Evolutionary conservation across 2,888 invertebrate species (phyloP).

Genomic region (Notodonta dromedarius): DNA sequence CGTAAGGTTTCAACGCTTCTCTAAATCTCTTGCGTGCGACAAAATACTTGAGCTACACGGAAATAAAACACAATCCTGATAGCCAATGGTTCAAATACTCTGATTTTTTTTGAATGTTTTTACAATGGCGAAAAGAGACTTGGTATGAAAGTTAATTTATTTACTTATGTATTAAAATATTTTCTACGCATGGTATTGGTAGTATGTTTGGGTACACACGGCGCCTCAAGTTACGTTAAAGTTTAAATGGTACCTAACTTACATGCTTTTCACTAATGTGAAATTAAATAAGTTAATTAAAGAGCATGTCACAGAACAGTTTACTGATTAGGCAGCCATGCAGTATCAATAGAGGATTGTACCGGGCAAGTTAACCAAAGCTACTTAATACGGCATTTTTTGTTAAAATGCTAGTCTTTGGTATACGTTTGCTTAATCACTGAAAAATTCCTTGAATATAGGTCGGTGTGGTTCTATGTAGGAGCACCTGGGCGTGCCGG

Average conservation of each 20-base stretch:
- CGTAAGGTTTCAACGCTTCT: constrained; percentile 96
- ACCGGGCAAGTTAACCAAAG: constrained; percentile 28
- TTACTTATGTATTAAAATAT: background rate
- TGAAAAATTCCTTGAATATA: constrained; percentile 39
- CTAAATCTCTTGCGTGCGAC: constrained; percentile 96
- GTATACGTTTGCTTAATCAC: constrained; percentile 21
- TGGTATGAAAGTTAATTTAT: background rate
- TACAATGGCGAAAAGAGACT: background rate
- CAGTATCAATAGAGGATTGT: constrained; percentile 27
- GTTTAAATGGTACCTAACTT: constrained; percentile 7
- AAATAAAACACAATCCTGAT: constrained; percentile 74
- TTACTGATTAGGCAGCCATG: constrained; percentile 44
- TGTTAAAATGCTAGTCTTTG: constrained; percentile 16
- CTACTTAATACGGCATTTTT: constrained; percentile 19
- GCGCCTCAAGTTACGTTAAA: background rate
- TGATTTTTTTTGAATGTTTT: background rate
- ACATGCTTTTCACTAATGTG: constrained; percentile 9
- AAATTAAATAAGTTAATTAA: constrained; percentile 8
- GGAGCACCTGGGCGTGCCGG: background rate
- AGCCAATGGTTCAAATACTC: constrained; percentile 38
- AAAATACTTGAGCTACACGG: constrained; percentile 92
- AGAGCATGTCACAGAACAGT: constrained; percentile 12
- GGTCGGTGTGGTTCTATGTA: constrained; percentile 9
- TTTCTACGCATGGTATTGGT: background rate
- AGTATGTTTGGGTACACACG: background rate